Conservation (phyloP, 2,113 vertebrate genomes). For the Mesocricetus auratus region DNA sequence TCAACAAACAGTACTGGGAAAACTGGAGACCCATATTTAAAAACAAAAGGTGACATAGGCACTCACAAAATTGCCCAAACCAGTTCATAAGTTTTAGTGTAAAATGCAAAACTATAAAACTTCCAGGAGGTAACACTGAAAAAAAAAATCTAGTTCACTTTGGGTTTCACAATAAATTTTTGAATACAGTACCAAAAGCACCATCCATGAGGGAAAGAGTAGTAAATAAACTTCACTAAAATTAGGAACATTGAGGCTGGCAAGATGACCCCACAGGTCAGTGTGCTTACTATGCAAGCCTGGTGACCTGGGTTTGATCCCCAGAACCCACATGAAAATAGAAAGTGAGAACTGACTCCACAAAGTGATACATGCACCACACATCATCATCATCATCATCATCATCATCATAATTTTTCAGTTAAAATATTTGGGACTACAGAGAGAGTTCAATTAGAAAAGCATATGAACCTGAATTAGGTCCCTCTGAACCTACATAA, state of each 20-base stretch:
- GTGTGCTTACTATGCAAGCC: neutral
- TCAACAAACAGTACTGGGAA: neutral
- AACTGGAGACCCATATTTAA: neutral
- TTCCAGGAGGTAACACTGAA: neutral
- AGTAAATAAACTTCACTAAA: neutral
- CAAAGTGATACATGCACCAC: neutral
- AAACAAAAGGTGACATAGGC: neutral
- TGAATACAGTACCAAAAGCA: neutral
- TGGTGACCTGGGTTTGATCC: neutral
- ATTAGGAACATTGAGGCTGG: neutral
- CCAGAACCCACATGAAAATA: neutral
- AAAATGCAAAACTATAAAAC: constrained; percentile 27
- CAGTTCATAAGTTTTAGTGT: neutral
- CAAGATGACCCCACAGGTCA: neutral
- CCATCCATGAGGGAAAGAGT: neutral
- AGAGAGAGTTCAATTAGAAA: neutral
- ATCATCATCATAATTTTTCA: neutral
- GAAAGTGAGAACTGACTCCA: neutral
- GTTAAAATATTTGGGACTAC: neutral
- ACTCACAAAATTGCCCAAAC: neutral
- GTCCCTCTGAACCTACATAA: neutral
- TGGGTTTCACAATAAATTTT: neutral
- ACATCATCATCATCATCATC: neutral
- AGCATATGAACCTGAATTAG: neutral
- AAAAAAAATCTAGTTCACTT: neutral